Base-by-base conservation (phyloP, 2,888 invertebrate genomes). In the Deilephila elpenor region DNA sequence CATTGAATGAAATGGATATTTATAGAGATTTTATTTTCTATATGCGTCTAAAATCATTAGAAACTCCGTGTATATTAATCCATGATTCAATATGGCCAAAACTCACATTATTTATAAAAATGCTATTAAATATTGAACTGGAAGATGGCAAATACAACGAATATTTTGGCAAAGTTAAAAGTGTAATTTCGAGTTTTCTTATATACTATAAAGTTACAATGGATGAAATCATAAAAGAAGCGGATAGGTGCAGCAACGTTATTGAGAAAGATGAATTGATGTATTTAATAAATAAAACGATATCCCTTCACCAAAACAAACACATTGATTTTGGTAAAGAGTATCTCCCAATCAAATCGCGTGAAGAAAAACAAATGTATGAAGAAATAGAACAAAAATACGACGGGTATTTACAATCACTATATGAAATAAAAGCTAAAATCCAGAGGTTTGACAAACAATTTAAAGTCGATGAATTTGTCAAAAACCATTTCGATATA, bases 151-250 rank as follows among this genome's bases (percentile, higher is more conserved):
- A 74, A 0, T 87, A 89, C 62, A 84, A 88, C 71, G 77, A 80
- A 1, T 91, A 87, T 76, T 93, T 90, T 70, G 89, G 89, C 0
- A 82, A 89, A 70, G 74, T 93, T 5, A 92, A 90, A 77, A 80
- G 77, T 34, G 78, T 88, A 1, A 74, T 92, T 0, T 81, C 78
- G 6, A 85, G 87, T 62, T 93, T 90, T 75, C 74, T 88, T 2
- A 79, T 76, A 71, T 89, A 83, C 73, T 89, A 87, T 81, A 79
- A 80, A 34, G 74, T 81, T 60, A 76, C 80, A 5, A 86, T 91
- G 75, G 88, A 90, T 71, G 80, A 83, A n/a, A 77, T 85, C 1
- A 76, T 83, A 14, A 86, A 81, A 76, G 81, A 83, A 71, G 83
- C 85, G 3, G 89, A 91, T 70, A 80, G 77, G 75, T 81, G 79